Base-by-base conservation (phyloP, 2,888 invertebrate species). In the Merodon equestris region DNA sequence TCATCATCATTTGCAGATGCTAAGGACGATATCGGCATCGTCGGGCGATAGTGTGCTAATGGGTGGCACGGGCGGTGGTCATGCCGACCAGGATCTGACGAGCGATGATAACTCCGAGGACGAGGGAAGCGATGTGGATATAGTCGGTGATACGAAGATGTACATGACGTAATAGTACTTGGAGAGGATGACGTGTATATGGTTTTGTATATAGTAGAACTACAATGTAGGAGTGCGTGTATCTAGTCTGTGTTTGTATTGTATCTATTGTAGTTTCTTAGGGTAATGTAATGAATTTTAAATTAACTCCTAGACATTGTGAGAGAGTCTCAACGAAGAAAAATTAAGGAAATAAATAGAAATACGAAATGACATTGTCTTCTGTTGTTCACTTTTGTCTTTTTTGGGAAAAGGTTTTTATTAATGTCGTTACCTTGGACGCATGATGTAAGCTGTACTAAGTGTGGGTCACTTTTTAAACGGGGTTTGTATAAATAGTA, bases 91-190 rank as follows among this genome's bases (percentile, higher is more conserved):
- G 57, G 88, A 88, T 36, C 85, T 88, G 74, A 87, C 88, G 9
- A 89, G 88, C 36, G 89, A 89, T 68, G 88, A 86, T 68, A 87
- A 88, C 71, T 87, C 88, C 1, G 87, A 87, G 44, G 88, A 87
- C 10, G 88, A 89, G 50, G 86, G 86, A 61, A 89, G 88, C 61
- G 89, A 89, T 82, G 89, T 89, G 53, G 89, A 89, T 77, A 89
- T 89, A 79, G 84, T 89, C 17, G 89, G 89, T 17, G 89, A 89
- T 72, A 72, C 86, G 3, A 89, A 88, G 74, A 82, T 87, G 12
- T n/a, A 40, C 77, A 86, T 88, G 66, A 87, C 88, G 84, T 88
- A 88, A 84, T 86, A 81, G 67, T 81, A 48, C 36, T 44, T 60
- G 17, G 42, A 44, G 14, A 15, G 1, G 4, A 15, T 10, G 14